Conservation (phyloP, 2,797 vertebrate genomes). For the Sebastes hubbsi region DNA sequence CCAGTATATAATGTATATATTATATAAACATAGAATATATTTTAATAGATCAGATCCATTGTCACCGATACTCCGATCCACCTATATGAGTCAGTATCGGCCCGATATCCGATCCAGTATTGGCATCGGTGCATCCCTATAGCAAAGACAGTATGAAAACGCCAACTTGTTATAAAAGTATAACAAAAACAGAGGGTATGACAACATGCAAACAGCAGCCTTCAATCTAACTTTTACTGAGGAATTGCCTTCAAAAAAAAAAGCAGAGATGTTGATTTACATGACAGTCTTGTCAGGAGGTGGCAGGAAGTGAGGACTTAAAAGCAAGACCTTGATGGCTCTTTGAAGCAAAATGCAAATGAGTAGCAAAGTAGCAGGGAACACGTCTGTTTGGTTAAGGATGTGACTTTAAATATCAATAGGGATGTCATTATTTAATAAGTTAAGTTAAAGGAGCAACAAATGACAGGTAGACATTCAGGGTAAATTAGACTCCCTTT, state of each 20-base stretch:
- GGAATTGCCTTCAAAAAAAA: neutral
- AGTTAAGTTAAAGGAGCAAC: neutral
- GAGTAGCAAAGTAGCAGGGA: slow-evolving; percentile 41
- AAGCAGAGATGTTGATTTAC: slow-evolving; percentile 42
- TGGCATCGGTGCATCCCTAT: no score
- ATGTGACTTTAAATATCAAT: slow-evolving; percentile 61
- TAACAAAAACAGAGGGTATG: neutral
- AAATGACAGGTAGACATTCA: neutral
- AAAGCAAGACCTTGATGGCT: slow-evolving; percentile 21
- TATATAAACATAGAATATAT: no score
- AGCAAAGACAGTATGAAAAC: neutral
- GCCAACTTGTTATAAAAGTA: neutral
- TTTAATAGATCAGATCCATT: no score
- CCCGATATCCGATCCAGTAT: no score
- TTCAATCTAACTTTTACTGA: neutral
- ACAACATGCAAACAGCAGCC: neutral
- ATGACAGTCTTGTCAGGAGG: slow-evolving; percentile 50
- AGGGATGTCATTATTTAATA: neutral
- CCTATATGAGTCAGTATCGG: no score
- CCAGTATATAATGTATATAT: no score
- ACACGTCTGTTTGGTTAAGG: slow-evolving; percentile 50
- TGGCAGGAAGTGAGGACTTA: slow-evolving; percentile 40
- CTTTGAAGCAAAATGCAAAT: slow-evolving; percentile 63
- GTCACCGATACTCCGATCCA: no score
- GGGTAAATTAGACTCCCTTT: no score